These are phyloP conservation scores for Pseudomyrmex dendroicus DNA, from an alignment of 1,140 invertebrate genomes.

Conservation along the genomic window DNA sequence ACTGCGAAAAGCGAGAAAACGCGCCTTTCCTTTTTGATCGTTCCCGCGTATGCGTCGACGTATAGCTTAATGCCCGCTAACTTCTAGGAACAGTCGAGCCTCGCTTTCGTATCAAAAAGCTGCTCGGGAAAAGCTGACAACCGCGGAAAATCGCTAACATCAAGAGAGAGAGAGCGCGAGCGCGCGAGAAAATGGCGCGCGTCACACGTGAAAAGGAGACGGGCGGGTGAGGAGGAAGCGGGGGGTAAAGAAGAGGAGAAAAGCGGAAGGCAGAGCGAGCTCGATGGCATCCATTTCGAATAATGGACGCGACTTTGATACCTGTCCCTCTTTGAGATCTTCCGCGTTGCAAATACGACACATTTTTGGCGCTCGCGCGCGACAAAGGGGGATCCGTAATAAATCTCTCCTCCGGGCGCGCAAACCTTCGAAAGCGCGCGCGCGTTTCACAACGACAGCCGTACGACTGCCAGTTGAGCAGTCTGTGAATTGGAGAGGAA, in stretches of 20 bases:
- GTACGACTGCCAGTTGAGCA: neutral
- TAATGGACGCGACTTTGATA: slow-evolving; percentile 62
- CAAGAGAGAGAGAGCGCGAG: neutral
- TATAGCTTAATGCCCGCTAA: slow-evolving; percentile 49
- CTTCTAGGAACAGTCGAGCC: slow-evolving; percentile 45
- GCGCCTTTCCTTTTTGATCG: slow-evolving; percentile 7
- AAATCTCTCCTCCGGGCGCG: slow-evolving; percentile 47
- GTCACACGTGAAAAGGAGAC: neutral
- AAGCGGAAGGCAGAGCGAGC: neutral
- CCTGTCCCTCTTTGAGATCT: slow-evolving; percentile 46
- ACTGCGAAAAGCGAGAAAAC: neutral
- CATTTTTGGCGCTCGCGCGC: slow-evolving; percentile 11
- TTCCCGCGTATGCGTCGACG: slow-evolving; percentile 19
- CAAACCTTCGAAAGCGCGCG: slow-evolving; percentile 7
- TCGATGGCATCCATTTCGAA: slow-evolving; percentile 59
- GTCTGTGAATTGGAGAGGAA: slow-evolving; percentile 15
- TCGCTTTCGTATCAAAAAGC: slow-evolving; percentile 35
- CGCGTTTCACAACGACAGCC: slow-evolving; percentile 5
- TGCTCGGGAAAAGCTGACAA: slow-evolving; percentile 27
- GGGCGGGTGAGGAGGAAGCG: neutral
- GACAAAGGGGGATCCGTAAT: slow-evolving; percentile 54
- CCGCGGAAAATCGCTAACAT: slow-evolving; percentile 46
- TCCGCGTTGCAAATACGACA: slow-evolving; percentile 16
- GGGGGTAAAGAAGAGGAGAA: no score
- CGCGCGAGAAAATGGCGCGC: neutral